Conservation (phyloP, 2,113 vertebrate species). For the Noturus placidus region DNA sequence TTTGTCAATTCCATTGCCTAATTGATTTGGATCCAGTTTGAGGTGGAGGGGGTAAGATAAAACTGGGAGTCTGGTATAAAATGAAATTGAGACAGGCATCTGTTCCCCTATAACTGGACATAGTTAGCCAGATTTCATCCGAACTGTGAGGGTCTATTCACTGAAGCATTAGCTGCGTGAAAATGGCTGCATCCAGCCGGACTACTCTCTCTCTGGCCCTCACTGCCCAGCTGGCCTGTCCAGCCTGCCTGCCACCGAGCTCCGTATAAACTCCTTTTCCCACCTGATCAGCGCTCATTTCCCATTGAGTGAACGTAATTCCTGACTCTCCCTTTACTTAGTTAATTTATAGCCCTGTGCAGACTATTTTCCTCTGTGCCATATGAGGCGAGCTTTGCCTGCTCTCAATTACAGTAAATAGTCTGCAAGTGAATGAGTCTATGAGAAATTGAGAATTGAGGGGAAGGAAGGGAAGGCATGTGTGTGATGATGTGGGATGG, state of each 20-base stretch:
- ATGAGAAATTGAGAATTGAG: conserved; percentile 48
- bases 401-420: conserved; percentile 61
- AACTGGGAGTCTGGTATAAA: conserved; percentile 50
- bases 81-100: conserved; percentile 60
- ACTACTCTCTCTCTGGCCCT: conserved; percentile 28
- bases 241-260: conserved; percentile 17
- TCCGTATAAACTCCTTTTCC: conserved; percentile 37
- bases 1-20: conserved; percentile 51
- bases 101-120: conserved; percentile 60
- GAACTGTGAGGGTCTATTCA: conserved; percentile 37
- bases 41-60: conserved; percentile 49
- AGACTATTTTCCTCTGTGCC: conserved; percentile 54
- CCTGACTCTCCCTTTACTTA: conserved; percentile 53
- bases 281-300: conserved; percentile 57
- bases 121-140: conserved; percentile 45
- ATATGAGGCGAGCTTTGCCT: conserved; percentile 54
- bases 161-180: conserved; percentile 47
- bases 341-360: conserved; percentile 60
- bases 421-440: conserved; percentile 51
- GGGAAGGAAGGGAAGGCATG: conserved; percentile 10
- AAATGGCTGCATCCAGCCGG: conserved; percentile 46
- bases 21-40: conserved; percentile 63
- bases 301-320: conserved; percentile 51
- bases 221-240: conserved; percentile 47
- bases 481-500: conserved; percentile 19